These are phyloP conservation scores for Copidosoma aretas DNA, from an alignment of 2,888 invertebrate species.

Conservation along the genomic window DNA sequence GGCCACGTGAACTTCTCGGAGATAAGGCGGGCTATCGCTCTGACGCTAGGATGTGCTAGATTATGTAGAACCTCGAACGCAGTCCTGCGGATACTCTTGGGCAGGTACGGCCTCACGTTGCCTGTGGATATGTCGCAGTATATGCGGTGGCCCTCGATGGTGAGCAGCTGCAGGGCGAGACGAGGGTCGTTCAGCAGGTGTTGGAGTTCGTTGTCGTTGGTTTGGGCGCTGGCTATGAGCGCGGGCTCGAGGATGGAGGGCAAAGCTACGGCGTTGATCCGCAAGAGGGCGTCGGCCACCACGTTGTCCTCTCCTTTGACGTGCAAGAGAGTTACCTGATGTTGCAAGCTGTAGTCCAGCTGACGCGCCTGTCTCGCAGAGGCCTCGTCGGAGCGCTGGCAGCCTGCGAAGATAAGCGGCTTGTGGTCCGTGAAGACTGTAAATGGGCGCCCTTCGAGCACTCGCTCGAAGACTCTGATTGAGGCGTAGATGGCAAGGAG, in stretches of 20 bases:
- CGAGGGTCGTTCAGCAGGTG: too few species aligned
- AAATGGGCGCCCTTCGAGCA: too few species aligned
- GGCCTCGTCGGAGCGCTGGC: background rate
- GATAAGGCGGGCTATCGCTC: constrained; percentile 34
- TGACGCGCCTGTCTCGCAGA: background rate
- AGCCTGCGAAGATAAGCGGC: background rate
- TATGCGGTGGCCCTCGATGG: constrained; percentile 38
- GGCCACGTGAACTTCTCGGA: too few species aligned
- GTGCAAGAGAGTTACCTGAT: constrained; percentile 35
- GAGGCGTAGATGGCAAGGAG: too few species aligned
- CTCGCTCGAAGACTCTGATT: too few species aligned
- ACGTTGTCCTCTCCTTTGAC: constrained; percentile 39
- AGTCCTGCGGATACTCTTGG: constrained; percentile 36
- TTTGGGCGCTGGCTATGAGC: background rate
- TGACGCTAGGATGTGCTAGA: constrained; percentile 41
- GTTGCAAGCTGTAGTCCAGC: background rate
- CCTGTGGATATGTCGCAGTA: constrained; percentile 41
- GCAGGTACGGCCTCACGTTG: constrained; percentile 42
- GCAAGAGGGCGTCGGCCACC: too few species aligned
- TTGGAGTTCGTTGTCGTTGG: background rate
- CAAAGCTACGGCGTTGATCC: background rate
- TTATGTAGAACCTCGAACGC: constrained; percentile 43
- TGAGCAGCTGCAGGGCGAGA: constrained; percentile 20
- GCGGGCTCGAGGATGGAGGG: background rate
- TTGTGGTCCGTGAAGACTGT: too few species aligned